Conservation (phyloP, 2,113 vertebrate species). For the Mus pahari region DNA sequence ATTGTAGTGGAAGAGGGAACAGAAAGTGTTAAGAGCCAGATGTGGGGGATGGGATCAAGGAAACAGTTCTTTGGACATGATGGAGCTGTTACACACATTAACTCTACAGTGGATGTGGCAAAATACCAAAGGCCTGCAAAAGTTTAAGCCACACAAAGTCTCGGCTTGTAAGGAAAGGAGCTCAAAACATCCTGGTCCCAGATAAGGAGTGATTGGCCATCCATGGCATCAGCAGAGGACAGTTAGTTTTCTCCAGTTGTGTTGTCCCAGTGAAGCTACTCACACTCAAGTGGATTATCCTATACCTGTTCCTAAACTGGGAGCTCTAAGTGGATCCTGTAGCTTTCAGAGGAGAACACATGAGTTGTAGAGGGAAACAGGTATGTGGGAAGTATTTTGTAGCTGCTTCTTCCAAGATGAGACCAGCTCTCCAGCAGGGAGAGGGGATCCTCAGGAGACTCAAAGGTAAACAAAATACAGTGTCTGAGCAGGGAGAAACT, state of each 20-base stretch:
- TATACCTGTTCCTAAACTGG: background rate
- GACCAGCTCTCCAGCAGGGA: background rate
- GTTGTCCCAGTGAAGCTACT: background rate
- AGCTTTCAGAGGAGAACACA: background rate
- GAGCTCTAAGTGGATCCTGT: background rate
- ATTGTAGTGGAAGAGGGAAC: fast-evolving
- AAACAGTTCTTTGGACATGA: background rate
- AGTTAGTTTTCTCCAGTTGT: no score
- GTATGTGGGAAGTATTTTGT: background rate
- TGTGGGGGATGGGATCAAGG: background rate
- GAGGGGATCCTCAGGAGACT: no score
- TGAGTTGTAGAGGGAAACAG: background rate
- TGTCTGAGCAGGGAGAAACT: background rate
- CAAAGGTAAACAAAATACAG: background rate
- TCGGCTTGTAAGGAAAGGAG: background rate
- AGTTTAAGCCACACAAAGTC: background rate
- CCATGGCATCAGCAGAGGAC: background rate
- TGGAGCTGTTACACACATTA: background rate
- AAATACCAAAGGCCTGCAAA: no score
- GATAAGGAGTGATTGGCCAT: background rate
- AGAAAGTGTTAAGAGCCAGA: background rate
- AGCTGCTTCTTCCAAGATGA: background rate
- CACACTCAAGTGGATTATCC: background rate
- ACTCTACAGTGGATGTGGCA: no score
- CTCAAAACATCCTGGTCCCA: background rate